Evolutionary conservation across 2,113 vertebrate species (phyloP), one percentile per base, ranked within the genome.

Genomic region (Argyrosomus japonicus): DNA sequence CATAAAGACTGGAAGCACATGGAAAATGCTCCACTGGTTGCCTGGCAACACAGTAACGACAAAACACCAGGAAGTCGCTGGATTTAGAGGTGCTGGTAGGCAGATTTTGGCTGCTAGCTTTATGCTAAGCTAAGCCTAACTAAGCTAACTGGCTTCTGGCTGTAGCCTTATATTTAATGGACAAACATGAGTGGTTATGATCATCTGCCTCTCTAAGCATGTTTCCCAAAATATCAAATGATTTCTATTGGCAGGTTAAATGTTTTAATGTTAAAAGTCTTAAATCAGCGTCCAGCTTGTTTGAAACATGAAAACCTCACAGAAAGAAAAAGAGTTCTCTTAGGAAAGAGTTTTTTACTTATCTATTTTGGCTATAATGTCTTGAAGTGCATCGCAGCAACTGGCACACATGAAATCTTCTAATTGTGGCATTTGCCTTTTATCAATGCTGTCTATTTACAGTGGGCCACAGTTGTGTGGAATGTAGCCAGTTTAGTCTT

Each of bases 401-500:
- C 23, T n/a, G 7, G 32, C 47, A 18, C 17, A 56, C 50, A 15
- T 57, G 13, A 15, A 51, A 3, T 36, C 10, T 5, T 61, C 45
- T 18, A 58, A 60, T 15, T 67, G 15, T n/a, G 14, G 25, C 0
- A 29, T 57, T 72, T 65, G 10, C 9, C 6, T 50, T 64, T 50
- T 54, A 11, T 65, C 43, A 57, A 43, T 68, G 15, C 18, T 81
- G 18, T 27, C 4, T 36, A 6, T 40, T 47, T 23, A 43, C n/a
- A 51, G 14, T 19, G 25, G 21, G 56, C 48, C 50, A 60, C 45
- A 48, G 21, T 9, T 13, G 21, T 64, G 27, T 67, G 69, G 65
- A 81, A 77, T 82, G 58, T 13, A 48, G 40, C 29, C 27, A 23
- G 64, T 77, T 85, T 77, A 75, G 36, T 40, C 6, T 61, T 19